phyloP scores from a whole-genome alignment of 2,888 invertebrate genomes.

The Melitaea athalia region DNA sequence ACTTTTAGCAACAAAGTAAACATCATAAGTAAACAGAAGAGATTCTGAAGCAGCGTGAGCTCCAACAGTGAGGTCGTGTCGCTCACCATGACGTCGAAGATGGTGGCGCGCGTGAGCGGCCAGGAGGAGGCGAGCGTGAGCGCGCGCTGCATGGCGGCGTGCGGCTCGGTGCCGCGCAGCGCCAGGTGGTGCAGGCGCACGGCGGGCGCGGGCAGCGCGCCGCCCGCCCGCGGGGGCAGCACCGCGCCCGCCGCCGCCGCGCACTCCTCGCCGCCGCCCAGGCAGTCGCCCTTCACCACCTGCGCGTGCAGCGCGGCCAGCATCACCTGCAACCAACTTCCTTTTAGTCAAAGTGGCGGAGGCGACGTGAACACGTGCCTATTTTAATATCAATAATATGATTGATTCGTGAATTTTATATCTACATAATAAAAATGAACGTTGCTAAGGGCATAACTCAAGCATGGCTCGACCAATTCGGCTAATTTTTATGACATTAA shows the following conservation, averaged over 20 bases:
- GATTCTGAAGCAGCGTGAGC: too few relatives aligned
- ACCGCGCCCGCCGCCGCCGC: conserved; percentile 89
- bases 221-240: conserved; percentile 91
- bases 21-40: neutral
- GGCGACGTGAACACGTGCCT: too few relatives aligned
- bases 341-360: too few relatives aligned
- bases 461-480: too few relatives aligned
- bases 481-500: too few relatives aligned
- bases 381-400: too few relatives aligned
- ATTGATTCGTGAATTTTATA: too few relatives aligned
- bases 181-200: conserved; percentile 96
- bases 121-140: conserved; percentile 95
- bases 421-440: too few relatives aligned
- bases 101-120: conserved; percentile 95
- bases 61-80: conserved; percentile 25
- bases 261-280: conserved; percentile 85
- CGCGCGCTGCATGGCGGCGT: conserved; percentile 95
- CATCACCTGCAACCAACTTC: conserved; percentile 86
- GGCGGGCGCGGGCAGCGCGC: conserved; percentile 91
- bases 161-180: conserved; percentile 91
- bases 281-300: conserved; percentile 93
- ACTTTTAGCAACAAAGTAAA: too few relatives aligned
- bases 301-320: conserved; percentile 96
- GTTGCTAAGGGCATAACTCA: too few relatives aligned
- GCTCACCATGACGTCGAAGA: conserved; percentile 94